Base-by-base conservation (phyloP, 2,888 invertebrate species). In the Bhutanitis thaidina region DNA sequence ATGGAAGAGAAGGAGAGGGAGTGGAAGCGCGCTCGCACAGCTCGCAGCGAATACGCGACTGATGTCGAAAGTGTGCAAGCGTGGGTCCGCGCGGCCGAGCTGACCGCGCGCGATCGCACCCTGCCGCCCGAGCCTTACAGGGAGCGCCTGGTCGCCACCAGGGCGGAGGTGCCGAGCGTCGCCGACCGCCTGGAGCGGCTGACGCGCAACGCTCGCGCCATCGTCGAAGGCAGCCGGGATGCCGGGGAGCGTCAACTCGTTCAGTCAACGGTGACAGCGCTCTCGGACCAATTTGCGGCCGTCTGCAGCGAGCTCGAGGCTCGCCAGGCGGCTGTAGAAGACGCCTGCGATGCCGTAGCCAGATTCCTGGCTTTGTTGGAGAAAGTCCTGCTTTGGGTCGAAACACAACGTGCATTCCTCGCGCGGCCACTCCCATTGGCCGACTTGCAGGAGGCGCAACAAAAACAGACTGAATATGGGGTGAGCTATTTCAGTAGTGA, bases 1-100 rank as follows among this genome's bases (percentile, higher is more conserved):
- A 95, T 97, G 95, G 97, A 96, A 71, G 95, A 96, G 71, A 96
- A 96, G 79, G 94, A 94, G 70, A 92, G 95, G 74, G 96, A 96
- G 77, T 94, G 95, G 85, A 96, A 96, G 77, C 93, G 96, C 58
- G 97, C 97, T 16, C 93, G 94, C 67, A 95, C 95, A 12, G 91
- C 95, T 52, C 92, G 96, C 51, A 92, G 93, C 44, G 97, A 97
- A 62, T 97, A 96, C 79, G 81, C 93, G 40, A 86, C 90, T 20
- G 96, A 95, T 68, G 94, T 95, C 20, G 96, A 96, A 60, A 93
- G 93, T 58, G 92, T 97, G 16, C 95, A 95, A 71, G 91, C 91
- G 51, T 97, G 97, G 97, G 90, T 97, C 54, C 92, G 94, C 61
- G 93, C 93, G 47, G 95, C 96, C 7, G 97, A 97, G 79, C 90